Percentiles rank a stretch among this genome's conserved stretches.
Conservation (phyloP, 2,888 invertebrate genomes). For the Galerucella calmariensis region DNA sequence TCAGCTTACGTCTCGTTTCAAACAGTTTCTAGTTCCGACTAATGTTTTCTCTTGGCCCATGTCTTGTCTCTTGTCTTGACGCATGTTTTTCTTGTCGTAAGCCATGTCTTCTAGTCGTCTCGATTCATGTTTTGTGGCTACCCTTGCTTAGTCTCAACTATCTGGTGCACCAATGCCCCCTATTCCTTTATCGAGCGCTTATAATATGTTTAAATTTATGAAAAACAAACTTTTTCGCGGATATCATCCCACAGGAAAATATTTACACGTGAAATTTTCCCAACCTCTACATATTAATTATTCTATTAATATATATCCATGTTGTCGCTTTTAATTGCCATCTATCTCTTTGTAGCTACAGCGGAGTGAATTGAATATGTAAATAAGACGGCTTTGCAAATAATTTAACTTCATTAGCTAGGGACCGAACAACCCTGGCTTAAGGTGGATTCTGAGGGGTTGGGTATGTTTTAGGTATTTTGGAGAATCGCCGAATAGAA, state of each 20-base stretch:
- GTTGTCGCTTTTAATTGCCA: constrained; percentile 39
- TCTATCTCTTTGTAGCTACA: constrained; percentile 32
- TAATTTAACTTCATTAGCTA: constrained; percentile 47
- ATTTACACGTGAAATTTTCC: not conserved
- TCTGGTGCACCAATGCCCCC: no score
- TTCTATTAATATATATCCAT: constrained; percentile 39
- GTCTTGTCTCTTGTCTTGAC: no score
- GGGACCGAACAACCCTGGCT: constrained; percentile 16
- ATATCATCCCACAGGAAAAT: not conserved
- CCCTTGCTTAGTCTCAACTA: no score
- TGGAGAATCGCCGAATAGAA: constrained; percentile 18
- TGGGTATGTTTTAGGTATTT: constrained; percentile 23
- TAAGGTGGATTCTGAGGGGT: constrained; percentile 25
- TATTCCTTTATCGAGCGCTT: no score
- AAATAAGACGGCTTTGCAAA: constrained; percentile 47
- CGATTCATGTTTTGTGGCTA: no score
- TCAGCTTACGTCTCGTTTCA: no score
- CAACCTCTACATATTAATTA: constrained; percentile 24
- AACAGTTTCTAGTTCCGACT: no score
- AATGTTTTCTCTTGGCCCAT: no score
- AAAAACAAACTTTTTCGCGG: not conserved
- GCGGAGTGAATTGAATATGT: constrained; percentile 47
- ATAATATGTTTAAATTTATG: not conserved
- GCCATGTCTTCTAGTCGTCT: no score
- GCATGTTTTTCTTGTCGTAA: no score